Evolutionary conservation across 1,140 invertebrate genomes (phyloP).

Genomic region (Bradynema listronoti): DNA sequence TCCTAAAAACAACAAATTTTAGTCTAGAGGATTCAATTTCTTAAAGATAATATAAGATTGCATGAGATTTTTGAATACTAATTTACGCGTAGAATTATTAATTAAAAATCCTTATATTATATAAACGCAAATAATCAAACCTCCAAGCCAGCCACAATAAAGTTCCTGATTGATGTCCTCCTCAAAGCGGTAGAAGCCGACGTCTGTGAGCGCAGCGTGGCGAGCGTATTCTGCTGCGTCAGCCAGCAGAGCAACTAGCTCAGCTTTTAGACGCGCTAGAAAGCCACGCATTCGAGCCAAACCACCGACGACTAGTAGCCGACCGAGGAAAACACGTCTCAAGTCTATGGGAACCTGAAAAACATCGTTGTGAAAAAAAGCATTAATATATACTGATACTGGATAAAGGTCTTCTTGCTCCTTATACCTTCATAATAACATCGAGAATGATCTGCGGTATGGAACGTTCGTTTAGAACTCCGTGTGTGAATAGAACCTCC

Average conservation of each 20-base stretch:
- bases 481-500: constrained; percentile 29
- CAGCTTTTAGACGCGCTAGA: constrained; percentile 10
- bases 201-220: constrained; percentile 13
- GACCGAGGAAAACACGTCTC: constrained; percentile 24
- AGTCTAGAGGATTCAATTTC: too few relatives aligned
- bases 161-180: constrained; percentile 17
- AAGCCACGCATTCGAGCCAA: constrained; percentile 31
- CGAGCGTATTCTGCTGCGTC: constrained; percentile 5
- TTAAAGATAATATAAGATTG: too few relatives aligned
- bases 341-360: constrained; percentile 39
- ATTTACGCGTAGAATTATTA: neutral
- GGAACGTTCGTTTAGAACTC: constrained; percentile 17
- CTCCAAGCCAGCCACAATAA: constrained; percentile 34
- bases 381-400: neutral
- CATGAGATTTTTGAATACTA: too few relatives aligned
- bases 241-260: constrained; percentile 14
- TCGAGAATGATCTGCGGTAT: constrained; percentile 34
- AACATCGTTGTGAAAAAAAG: neutral
- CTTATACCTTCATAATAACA: constrained; percentile 20
- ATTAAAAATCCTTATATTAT: too few relatives aligned
- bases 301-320: constrained; percentile 31
- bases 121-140: constrained; percentile 7
- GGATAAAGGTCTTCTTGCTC: neutral
- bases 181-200: constrained; percentile 32
- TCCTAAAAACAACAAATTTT: constrained; percentile 5